These are phyloP conservation scores for Cremastinae sp. DNA, from an alignment of 2,888 invertebrate genomes.

Conservation along the genomic window DNA sequence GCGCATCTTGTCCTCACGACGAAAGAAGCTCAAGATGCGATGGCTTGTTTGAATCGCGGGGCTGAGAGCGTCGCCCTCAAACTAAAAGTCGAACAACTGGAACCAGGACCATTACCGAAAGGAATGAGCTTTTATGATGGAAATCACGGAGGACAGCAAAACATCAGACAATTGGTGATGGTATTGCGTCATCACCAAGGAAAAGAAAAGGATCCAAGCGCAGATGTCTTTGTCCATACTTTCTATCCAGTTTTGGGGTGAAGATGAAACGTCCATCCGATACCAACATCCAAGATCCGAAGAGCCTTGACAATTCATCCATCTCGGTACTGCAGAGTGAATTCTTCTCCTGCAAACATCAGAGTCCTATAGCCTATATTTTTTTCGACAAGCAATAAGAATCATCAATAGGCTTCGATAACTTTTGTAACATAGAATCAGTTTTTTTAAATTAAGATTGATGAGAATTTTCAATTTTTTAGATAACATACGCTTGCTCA, in stretches of 20 bases:
- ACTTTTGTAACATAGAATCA: no score
- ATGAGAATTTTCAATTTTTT: no score
- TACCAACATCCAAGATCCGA: neutral
- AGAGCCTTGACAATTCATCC: no score
- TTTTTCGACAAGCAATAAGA: no score
- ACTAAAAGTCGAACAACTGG: conserved; percentile 24
- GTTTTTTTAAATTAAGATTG: no score
- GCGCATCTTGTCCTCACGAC: conserved; percentile 63
- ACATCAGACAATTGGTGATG: conserved; percentile 59
- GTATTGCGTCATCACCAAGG: conserved; percentile 67
- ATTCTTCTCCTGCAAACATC: no score
- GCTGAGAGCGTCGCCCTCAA: neutral
- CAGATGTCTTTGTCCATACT: conserved; percentile 70
- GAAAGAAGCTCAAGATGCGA: conserved; percentile 42
- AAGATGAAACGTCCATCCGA: neutral
- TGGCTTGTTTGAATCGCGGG: conserved; percentile 63
- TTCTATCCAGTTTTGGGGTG: conserved; percentile 65
- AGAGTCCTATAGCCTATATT: no score
- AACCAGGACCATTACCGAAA: conserved; percentile 54
- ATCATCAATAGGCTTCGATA: no score
- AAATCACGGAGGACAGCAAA: neutral
- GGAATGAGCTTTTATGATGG: conserved; percentile 62
- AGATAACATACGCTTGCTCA: no score
- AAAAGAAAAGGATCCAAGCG: conserved; percentile 45
- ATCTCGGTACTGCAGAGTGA: no score